These are phyloP conservation scores for Rhinatrema bivittatum DNA, from an alignment of 2,797 vertebrate genomes.

Conservation along the genomic window DNA sequence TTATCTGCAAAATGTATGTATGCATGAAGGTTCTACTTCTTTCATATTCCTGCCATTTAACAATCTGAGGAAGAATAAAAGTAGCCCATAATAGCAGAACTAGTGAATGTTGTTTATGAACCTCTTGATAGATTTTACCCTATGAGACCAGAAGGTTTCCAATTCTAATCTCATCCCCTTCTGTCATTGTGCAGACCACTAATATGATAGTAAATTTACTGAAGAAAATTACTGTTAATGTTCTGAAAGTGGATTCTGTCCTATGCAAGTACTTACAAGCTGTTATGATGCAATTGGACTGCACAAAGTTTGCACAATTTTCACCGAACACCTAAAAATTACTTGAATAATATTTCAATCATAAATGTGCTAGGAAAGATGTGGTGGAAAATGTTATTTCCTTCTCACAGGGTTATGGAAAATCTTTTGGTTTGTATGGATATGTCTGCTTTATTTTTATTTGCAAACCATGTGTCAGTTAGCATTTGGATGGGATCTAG, in stretches of 20 bases:
- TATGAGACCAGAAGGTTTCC: constrained; percentile 12
- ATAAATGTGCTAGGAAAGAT: no score
- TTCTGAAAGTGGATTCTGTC: constrained; percentile 1
- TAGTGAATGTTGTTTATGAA: constrained; percentile 3
- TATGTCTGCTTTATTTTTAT: no score
- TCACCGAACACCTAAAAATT: background rate
- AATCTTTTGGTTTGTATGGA: no score
- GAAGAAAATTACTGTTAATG: constrained; percentile 13
- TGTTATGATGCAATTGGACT: constrained; percentile 2
- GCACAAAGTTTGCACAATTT: background rate
- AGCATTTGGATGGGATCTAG: no score
- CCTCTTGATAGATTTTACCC: constrained; percentile 13
- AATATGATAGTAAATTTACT: constrained; percentile 12
- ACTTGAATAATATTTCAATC: no score
- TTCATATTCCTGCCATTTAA: background rate
- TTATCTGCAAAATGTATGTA: constrained; percentile 14
- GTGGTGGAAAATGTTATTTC: no score
- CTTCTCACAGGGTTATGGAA: no score
- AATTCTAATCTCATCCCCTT: constrained; percentile 20
- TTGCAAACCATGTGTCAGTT: no score
- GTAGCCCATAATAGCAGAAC: constrained; percentile 7
- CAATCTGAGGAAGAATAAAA: background rate
- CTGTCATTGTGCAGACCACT: constrained; percentile 17
- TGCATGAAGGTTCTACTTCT: background rate
- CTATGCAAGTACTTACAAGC: constrained; percentile 3